These are phyloP conservation scores for Catharus bicknelli DNA, from an alignment of 2,113 vertebrate genomes.

Conservation along the genomic window DNA sequence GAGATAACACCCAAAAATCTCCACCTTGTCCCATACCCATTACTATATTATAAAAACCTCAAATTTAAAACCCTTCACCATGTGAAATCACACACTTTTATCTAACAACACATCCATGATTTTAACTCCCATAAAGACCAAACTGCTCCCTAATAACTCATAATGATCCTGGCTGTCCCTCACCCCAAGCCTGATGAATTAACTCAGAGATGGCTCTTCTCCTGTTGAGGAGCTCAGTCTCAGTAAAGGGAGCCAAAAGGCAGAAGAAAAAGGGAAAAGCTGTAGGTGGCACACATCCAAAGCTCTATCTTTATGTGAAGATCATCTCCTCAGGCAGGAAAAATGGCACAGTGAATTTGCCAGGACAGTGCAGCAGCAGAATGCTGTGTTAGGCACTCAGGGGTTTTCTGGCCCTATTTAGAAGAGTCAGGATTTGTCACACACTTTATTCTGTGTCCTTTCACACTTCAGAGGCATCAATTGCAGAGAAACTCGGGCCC, in stretches of 20 bases:
- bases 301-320: background rate
- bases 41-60: too few relatives aligned
- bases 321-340: background rate
- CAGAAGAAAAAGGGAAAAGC: background rate
- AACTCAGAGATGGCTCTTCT: background rate
- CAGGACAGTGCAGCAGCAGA: background rate
- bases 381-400: background rate
- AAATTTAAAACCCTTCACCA: too few relatives aligned
- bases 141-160: background rate
- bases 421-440: background rate
- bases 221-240: background rate
- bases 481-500: background rate
- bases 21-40: too few relatives aligned
- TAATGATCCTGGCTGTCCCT: background rate
- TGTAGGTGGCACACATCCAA: background rate
- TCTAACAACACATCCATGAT: too few relatives aligned
- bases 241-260: background rate
- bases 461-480: background rate
- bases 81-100: too few relatives aligned
- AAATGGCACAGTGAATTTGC: background rate
- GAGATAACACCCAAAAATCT: too few relatives aligned
- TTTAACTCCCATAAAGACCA: too few relatives aligned
- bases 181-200: background rate
- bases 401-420: background rate
- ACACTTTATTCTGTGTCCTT: background rate